Base-by-base conservation (phyloP, 2,888 invertebrate species). In the Chorisops tibialis region DNA sequence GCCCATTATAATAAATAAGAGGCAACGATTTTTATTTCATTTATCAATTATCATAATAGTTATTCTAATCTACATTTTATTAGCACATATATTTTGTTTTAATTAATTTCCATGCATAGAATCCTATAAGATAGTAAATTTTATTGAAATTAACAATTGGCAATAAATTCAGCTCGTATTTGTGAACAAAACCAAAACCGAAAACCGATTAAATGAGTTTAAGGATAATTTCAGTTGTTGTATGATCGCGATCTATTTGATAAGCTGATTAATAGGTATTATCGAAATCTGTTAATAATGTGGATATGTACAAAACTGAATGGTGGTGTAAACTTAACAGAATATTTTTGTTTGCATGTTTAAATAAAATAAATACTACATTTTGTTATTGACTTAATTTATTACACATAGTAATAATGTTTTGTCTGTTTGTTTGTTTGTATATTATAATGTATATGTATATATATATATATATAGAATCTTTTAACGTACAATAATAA, bases 381-480 rank as follows among this genome's bases (percentile, higher is more conserved):
- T 6, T 3, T 21, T 39, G 16, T 54, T 22, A 45, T 18, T 30
- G 16, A 56, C 21, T 16, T 16, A n/a, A 11, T 30, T 30, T 56
- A 56, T 56, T 6, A 39, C 43, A 56, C 56, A 56, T 16, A 30
- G 56, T 56, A 56, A 56, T 56, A 30, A 30, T 30, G 30, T 30
- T 30, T 30, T 1, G 1, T 54, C 38, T 30, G 14, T n/a, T 47
- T 56, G 48, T 39, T 39, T 35, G 51, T 39, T 14, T 47, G 16
- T 14, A 39, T 64, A 51, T 59, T 63, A 52, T 48, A 35, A 45
- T 65, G 50, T 56, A 47, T 47, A 30, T 30, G 5, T 30, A 30
- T 30, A 9, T 9, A 30, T 30, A 30, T 24, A 24, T 65, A 59
- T 49, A 59, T 65, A 61, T 21, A 64, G 63, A 64, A 65, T 66